A percentile compares a stretch with the other conserved stretches of the same genome.
phyloP scores from a whole-genome alignment of 2,888 invertebrate species.

The Chrysina gloriosa region DNA sequence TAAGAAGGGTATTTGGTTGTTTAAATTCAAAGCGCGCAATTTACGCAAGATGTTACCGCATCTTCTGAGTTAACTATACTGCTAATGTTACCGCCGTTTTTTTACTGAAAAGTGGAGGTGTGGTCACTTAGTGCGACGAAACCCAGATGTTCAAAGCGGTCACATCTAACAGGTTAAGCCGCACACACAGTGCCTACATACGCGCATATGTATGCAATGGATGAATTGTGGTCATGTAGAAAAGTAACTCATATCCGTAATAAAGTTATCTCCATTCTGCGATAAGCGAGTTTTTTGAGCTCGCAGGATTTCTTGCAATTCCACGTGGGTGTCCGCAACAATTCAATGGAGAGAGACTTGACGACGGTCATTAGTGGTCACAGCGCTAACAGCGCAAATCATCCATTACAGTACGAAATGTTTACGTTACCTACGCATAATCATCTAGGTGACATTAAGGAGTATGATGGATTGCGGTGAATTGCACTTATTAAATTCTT shows the following conservation, averaged over 20 bases:
- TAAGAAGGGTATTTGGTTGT: not conserved
- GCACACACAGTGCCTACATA: not conserved
- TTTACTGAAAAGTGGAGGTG: not conserved
- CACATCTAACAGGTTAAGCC: constrained; percentile 7
- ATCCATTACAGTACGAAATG: constrained; percentile 25
- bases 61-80: not conserved
- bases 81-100: not conserved
- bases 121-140: constrained; percentile 4
- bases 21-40: not conserved
- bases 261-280: constrained; percentile 47
- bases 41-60: not conserved
- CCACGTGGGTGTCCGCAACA: constrained; percentile 47
- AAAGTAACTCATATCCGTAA: constrained; percentile 43
- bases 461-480: constrained; percentile 6
- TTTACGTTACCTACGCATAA: not conserved
- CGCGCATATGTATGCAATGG: not conserved
- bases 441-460: constrained; percentile 12
- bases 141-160: constrained; percentile 27
- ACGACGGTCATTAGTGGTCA: constrained; percentile 40
- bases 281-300: constrained; percentile 15
- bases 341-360: constrained; percentile 41
- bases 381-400: constrained; percentile 38
- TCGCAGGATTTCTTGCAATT: constrained; percentile 36
- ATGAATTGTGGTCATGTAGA: constrained; percentile 43
- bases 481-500: not conserved